Evolutionary conservation across 2,113 vertebrate species (phyloP).

Genomic region (Peucedramus taeniatus): DNA sequence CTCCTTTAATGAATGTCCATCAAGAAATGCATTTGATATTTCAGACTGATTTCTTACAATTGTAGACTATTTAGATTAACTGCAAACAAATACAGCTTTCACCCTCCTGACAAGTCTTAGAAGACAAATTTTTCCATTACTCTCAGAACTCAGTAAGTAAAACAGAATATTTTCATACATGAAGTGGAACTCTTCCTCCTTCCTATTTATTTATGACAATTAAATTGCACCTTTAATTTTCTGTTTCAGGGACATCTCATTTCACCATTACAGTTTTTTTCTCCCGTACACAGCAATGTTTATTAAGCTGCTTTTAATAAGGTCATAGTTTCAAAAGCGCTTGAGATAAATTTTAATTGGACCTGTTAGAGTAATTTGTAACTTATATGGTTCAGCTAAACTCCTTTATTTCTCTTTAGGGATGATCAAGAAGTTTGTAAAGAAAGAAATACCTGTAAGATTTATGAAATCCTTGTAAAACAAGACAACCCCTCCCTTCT

Average conservation of each 20-base stretch:
- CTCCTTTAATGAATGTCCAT: background rate
- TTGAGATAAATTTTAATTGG: constrained; percentile 47
- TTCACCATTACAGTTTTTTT: constrained; percentile 17
- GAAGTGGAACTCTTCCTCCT: background rate
- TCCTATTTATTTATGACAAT: background rate
- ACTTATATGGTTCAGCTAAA: background rate
- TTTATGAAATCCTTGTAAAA: constrained; percentile 16
- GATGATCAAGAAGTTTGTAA: constrained; percentile 20
- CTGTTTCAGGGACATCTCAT: constrained; percentile 17
- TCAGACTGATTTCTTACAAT: background rate
- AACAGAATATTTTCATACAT: background rate
- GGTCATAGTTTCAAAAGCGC: constrained; percentile 16
- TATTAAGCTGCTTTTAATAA: constrained; percentile 53
- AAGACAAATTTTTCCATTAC: background rate
- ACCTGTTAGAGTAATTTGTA: constrained; percentile 22
- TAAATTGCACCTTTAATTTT: constrained; percentile 16
- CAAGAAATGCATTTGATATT: background rate
- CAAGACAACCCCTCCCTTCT: background rate
- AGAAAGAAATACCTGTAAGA: background rate
- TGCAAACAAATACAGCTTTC: background rate
- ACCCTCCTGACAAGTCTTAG: background rate
- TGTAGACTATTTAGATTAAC: background rate
- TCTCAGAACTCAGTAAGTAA: background rate
- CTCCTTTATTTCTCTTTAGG: constrained; percentile 29
- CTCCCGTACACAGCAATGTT: background rate